Conservation (phyloP, 2,113 vertebrate species). For the Rhizomys pruinosus region DNA sequence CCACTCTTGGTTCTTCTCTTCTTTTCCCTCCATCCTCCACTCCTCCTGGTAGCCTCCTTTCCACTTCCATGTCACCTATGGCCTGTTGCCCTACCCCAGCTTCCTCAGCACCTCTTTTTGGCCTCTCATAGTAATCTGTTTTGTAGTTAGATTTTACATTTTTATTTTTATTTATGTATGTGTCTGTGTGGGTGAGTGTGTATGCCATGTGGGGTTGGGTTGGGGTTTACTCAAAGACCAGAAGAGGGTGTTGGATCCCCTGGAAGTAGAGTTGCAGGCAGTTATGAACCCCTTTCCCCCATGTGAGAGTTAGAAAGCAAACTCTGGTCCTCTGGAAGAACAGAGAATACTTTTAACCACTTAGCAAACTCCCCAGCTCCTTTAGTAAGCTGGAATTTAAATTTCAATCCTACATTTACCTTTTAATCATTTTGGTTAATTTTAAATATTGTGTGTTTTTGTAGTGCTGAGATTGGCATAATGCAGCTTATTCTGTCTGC, state of each 20-base stretch:
- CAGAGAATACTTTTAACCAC: neutral
- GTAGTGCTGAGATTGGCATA: neutral
- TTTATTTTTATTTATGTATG: neutral
- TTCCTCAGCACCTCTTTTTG: neutral
- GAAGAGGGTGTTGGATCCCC: neutral
- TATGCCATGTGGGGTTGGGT: too few species aligned
- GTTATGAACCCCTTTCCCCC: too few species aligned
- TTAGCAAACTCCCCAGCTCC: neutral
- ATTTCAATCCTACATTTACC: neutral
- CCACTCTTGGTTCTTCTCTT: too few species aligned
- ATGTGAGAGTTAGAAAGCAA: neutral
- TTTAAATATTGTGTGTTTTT: constrained; percentile 6
- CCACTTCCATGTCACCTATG: neutral
- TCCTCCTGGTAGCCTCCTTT: too few species aligned
- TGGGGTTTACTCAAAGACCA: too few species aligned
- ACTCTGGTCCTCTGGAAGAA: neutral
- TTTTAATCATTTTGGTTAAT: constrained; percentile 39
- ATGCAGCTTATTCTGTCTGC: neutral
- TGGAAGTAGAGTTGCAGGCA: neutral
- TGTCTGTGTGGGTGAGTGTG: neutral
- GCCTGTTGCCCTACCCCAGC: neutral
- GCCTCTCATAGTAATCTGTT: neutral
- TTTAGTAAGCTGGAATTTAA: neutral
- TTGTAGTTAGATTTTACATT: neutral
- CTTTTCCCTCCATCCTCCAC: neutral